Percentiles rank a stretch among this genome's conserved stretches.
Conservation (phyloP, 2,888 invertebrate genomes). For the Tenthredo distinguenda region DNA sequence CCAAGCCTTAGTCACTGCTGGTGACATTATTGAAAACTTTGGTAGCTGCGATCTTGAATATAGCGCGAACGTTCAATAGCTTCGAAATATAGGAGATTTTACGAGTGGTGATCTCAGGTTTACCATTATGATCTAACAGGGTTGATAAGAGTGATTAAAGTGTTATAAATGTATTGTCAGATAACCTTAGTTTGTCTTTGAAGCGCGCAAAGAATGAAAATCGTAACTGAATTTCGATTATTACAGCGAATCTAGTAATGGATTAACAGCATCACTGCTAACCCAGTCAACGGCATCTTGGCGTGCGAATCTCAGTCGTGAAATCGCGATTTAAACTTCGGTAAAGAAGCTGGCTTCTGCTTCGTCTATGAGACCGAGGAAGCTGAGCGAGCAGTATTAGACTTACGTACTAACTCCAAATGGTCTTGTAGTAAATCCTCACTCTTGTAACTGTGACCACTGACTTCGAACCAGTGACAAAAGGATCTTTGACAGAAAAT, state of each 20-base stretch:
- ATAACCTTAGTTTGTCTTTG: background rate
- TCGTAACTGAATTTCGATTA: background rate
- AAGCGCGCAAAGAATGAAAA: background rate
- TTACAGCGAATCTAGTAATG: background rate
- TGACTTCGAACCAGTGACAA: conserved; percentile 7
- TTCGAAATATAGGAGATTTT: background rate
- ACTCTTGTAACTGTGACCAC: conserved; percentile 4
- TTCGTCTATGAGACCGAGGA: conserved; percentile 10
- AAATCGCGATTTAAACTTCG: conserved; percentile 26
- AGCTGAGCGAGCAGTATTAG: conserved; percentile 62
- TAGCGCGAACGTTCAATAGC: background rate
- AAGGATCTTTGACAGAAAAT: background rate
- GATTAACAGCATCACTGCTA: conserved; percentile 18
- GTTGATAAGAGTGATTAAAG: background rate
- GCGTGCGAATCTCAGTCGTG: conserved; percentile 35
- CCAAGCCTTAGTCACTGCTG: background rate
- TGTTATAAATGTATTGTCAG: background rate
- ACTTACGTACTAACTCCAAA: conserved; percentile 52
- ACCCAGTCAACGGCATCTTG: conserved; percentile 37
- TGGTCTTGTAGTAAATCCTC: conserved; percentile 1
- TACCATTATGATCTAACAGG: background rate
- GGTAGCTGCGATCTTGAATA: background rate
- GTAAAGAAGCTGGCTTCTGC: background rate
- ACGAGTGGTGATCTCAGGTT: background rate
- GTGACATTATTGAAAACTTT: background rate